Conservation (phyloP, 2,888 invertebrate species). For the Morpho deidamia region DNA sequence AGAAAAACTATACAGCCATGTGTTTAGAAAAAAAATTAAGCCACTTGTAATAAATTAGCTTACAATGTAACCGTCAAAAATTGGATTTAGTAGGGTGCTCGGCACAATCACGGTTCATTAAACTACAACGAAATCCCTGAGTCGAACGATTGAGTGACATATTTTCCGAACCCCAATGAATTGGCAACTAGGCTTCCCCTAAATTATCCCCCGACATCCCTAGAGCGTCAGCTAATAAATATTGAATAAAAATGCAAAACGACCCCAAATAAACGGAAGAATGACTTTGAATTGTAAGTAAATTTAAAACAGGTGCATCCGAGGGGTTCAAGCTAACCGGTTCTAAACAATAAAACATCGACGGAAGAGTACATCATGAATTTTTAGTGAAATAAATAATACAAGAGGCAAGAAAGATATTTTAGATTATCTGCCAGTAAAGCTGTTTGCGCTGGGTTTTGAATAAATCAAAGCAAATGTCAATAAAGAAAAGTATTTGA, state of each 20-base stretch:
- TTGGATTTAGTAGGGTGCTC: constrained; percentile 56
- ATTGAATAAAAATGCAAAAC: constrained; percentile 63
- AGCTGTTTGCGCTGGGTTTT: too few relatives aligned
- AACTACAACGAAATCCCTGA: constrained; percentile 46
- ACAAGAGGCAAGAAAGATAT: background rate
- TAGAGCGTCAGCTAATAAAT: constrained; percentile 42
- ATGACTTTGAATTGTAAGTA: constrained; percentile 54
- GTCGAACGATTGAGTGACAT: constrained; percentile 40
- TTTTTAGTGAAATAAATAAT: constrained; percentile 22
- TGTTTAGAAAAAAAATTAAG: constrained; percentile 24
- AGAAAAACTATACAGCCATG: constrained; percentile 23
- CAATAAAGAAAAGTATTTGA: too few relatives aligned
- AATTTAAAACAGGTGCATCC: constrained; percentile 63
- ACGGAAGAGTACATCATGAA: constrained; percentile 25
- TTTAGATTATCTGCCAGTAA: background rate
- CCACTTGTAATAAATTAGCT: constrained; percentile 52
- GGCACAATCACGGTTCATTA: constrained; percentile 72
- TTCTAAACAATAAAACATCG: constrained; percentile 29
- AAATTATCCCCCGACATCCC: constrained; percentile 26
- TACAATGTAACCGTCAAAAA: constrained; percentile 52
- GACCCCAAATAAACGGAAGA: constrained; percentile 53
- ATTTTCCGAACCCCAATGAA: constrained; percentile 46
- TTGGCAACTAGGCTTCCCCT: constrained; percentile 35
- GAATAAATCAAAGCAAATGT: too few relatives aligned
- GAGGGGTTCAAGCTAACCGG: constrained; percentile 44